phyloP scores from a whole-genome alignment of 2,888 invertebrate species.

The Agapostemon virescens region DNA sequence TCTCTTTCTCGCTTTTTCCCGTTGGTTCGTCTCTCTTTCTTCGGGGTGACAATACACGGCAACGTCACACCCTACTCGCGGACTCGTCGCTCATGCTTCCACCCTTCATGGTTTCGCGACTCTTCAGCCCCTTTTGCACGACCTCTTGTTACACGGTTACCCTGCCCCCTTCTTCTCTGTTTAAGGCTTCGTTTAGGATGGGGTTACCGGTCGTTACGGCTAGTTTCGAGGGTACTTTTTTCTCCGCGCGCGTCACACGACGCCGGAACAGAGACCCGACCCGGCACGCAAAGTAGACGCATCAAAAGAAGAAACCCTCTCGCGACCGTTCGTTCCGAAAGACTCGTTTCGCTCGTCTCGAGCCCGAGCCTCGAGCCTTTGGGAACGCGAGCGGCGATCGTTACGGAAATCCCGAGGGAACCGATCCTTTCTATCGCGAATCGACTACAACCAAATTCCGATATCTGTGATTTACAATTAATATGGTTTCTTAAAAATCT shows the following conservation, averaged over 20 bases:
- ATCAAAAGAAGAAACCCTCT: constrained; percentile 58
- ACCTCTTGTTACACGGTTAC: constrained; percentile 73
- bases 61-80: constrained; percentile 49
- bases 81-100: constrained; percentile 32
- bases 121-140: constrained; percentile 67
- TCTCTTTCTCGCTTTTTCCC: constrained; percentile 38
- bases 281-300: constrained; percentile 46
- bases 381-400: background rate
- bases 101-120: constrained; percentile 56
- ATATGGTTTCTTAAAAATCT: background rate
- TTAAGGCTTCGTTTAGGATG: constrained; percentile 76
- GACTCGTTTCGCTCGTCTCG: constrained; percentile 15
- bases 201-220: constrained; percentile 74
- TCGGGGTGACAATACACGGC: constrained; percentile 67
- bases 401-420: background rate
- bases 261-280: constrained; percentile 24
- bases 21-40: constrained; percentile 45
- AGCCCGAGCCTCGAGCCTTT: background rate
- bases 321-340: constrained; percentile 25
- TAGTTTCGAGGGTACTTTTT: constrained; percentile 67
- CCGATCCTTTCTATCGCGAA: background rate
- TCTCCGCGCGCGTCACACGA: constrained; percentile 42
- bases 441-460: too few relatives aligned
- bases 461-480: too few relatives aligned
- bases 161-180: constrained; percentile 65